Percentiles rank a stretch among this genome's conserved stretches.
Conservation (phyloP, 2,113 vertebrate species). For the Entosphenus tridentatus region DNA sequence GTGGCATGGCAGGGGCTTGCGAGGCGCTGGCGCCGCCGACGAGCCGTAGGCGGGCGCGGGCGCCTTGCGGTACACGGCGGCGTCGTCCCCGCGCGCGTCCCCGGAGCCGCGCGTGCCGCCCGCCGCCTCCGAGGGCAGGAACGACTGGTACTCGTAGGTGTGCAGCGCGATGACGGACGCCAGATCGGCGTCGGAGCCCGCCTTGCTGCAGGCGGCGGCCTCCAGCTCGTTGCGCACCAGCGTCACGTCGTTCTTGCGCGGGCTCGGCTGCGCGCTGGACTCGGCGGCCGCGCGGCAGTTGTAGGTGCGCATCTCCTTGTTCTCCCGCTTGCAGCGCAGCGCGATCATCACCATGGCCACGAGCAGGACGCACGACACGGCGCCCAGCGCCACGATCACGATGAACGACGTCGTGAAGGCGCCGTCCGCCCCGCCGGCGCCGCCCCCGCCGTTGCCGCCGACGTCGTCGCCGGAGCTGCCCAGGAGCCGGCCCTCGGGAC, state of each 20-base stretch:
- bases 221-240: conserved; percentile 96
- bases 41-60: neutral
- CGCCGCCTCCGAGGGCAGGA: neutral
- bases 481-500: conserved; percentile 50
- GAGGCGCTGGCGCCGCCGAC: neutral
- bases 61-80: neutral
- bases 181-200: neutral
- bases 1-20: neutral
- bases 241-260: conserved; percentile 88
- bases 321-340: conserved; percentile 86
- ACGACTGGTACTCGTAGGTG: conserved; percentile 3
- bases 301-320: conserved; percentile 98
- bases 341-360: conserved; percentile 96
- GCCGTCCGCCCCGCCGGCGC: neutral
- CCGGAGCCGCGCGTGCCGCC: neutral
- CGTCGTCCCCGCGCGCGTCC: neutral
- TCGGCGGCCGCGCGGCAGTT: conserved; percentile 97
- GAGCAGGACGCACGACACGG: conserved; percentile 80
- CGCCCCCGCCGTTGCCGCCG: conserved; percentile 15
- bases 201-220: conserved; percentile 24
- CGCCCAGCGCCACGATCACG: conserved; percentile 80
- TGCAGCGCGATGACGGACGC: neutral
- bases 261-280: conserved; percentile 76
- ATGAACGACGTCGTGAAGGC: conserved; percentile 44
- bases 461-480: conserved; percentile 33